phyloP scores from a whole-genome alignment of 2,888 invertebrate species.

The Drosophila leonis region DNA sequence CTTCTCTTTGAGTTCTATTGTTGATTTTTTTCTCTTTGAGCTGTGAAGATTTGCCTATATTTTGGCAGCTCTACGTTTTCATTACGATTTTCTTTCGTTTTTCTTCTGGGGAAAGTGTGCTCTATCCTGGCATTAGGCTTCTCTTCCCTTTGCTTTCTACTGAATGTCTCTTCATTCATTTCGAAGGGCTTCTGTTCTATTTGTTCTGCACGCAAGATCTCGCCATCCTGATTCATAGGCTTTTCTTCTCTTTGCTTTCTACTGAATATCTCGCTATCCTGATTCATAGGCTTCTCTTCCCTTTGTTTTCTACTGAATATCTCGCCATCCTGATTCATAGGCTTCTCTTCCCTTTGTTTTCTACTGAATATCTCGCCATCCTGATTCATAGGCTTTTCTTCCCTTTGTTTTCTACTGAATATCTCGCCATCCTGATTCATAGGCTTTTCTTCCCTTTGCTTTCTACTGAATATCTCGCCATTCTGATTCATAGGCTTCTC shows the following conservation, averaged over 20 bases:
- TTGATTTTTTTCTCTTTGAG: neutral
- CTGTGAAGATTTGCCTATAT: neutral
- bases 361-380: neutral
- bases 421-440: neutral
- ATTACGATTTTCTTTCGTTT: neutral
- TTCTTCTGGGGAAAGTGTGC: neutral
- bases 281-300: neutral
- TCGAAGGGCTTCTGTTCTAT: neutral
- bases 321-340: neutral
- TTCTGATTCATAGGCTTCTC: slow-evolving; percentile 1
- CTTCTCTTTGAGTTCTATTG: neutral
- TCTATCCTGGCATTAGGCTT: neutral
- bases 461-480: too few species aligned
- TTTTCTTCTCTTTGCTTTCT: slow-evolving; percentile 11
- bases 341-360: slow-evolving; percentile 8
- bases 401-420: neutral
- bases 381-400: slow-evolving; percentile 1
- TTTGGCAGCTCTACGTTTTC: neutral
- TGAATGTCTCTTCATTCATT: neutral
- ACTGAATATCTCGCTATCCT: neutral
- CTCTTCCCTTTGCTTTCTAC: slow-evolving; percentile 5
- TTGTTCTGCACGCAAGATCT: neutral
- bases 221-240: neutral
- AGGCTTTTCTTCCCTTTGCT: neutral
- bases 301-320: neutral